phyloP scores from a whole-genome alignment of 2,113 vertebrate species.

The Mixornis gularis region DNA sequence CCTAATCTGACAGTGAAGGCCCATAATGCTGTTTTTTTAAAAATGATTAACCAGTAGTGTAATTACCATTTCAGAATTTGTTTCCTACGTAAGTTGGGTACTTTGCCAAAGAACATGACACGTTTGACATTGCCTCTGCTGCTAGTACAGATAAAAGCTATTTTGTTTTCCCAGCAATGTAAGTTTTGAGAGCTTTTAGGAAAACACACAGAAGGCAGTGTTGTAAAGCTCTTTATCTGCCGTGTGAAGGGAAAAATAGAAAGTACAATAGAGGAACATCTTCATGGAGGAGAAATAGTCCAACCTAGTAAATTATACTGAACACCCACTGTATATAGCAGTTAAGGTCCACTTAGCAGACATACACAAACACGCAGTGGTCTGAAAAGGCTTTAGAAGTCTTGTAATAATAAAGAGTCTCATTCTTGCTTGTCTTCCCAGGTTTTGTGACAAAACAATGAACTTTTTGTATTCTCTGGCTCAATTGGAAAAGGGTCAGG shows the following conservation, averaged over 20 bases:
- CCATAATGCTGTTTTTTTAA: neutral
- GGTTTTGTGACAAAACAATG: slow-evolving; percentile 65
- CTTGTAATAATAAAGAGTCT: slow-evolving; percentile 59
- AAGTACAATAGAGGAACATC: slow-evolving; percentile 2
- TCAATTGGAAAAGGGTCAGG: slow-evolving; percentile 40
- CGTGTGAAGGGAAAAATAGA: neutral
- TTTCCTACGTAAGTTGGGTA: slow-evolving; percentile 5
- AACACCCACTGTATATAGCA: slow-evolving; percentile 40
- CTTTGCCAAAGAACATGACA: slow-evolving; percentile 39
- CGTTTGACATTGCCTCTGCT: neutral
- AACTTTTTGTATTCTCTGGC: slow-evolving; percentile 58
- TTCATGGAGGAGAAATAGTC: neutral
- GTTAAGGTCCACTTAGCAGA: slow-evolving; percentile 61
- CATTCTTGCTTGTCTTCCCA: slow-evolving; percentile 64
- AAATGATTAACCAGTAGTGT: slow-evolving; percentile 36
- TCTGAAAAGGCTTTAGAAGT: slow-evolving; percentile 57
- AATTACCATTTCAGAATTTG: slow-evolving; percentile 25
- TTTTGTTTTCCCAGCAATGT: slow-evolving; percentile 17
- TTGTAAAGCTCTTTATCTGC: slow-evolving; percentile 28
- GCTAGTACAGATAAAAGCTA: slow-evolving; percentile 13
- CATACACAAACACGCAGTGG: slow-evolving; percentile 33
- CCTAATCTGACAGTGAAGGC: neutral
- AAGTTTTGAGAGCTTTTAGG: slow-evolving; percentile 11
- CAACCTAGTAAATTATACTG: slow-evolving; percentile 34
- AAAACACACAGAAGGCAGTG: neutral